phyloP scores from a whole-genome alignment of 2,888 invertebrate genomes.

The Plebejus melissa region DNA sequence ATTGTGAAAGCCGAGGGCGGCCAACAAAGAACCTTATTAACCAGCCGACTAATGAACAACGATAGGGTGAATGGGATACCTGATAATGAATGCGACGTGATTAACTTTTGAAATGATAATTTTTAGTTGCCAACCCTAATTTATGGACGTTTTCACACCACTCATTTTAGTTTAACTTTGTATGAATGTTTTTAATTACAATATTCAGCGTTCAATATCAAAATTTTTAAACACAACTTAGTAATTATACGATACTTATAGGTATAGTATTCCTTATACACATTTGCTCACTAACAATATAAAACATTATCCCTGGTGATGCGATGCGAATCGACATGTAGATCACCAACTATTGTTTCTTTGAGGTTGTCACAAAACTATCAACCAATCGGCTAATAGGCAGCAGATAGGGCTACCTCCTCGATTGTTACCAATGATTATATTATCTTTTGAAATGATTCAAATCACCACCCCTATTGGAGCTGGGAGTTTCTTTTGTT shows the following conservation, averaged over 20 bases:
- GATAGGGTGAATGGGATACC: slow-evolving; percentile 48
- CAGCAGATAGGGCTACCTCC: not conserved
- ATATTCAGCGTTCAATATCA: no score
- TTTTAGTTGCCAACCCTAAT: not conserved
- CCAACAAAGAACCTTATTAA: slow-evolving; percentile 73
- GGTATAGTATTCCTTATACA: no score
- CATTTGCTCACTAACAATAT: no score
- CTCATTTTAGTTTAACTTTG: not conserved
- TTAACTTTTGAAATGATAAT: not conserved
- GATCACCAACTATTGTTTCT: not conserved
- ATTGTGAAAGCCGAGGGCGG: slow-evolving; percentile 62
- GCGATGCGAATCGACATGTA: no score
- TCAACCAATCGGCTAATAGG: not conserved
- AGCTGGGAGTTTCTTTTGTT: not conserved
- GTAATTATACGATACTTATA: no score
- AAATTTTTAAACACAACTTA: no score
- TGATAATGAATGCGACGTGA: not conserved
- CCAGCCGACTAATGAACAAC: slow-evolving; percentile 69
- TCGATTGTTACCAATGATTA: slow-evolving; percentile 32
- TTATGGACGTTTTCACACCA: not conserved
- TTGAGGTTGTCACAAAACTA: not conserved
- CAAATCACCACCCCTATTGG: not conserved
- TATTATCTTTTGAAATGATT: slow-evolving; percentile 53
- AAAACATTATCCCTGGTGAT: no score
- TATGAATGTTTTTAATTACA: no score